Base-by-base conservation (phyloP, 1,140 invertebrate genomes). In the Drosophila subpulchrella region DNA sequence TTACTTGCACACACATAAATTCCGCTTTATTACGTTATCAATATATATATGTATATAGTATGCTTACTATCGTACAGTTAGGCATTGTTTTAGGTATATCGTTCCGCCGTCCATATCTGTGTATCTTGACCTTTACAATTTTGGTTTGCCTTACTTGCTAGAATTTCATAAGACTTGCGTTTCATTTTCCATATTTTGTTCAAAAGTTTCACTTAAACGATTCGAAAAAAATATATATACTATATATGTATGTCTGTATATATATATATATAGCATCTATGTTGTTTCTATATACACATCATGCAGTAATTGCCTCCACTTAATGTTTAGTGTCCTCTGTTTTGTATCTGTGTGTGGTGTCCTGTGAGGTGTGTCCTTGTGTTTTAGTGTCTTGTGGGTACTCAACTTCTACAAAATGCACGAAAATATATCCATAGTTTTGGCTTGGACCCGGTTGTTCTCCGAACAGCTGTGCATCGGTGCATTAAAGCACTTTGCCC, bases 91-190 rank as follows among this genome's bases (percentile, higher is more conserved):
- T 63, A 78, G 66, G 59, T 78, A 72, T 50, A 47, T 63, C 75
- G 63, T 42, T 51, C 12, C 46, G 27, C 24, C 27, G 32, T 70
- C 47, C 38, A 8, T 61, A 34, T 48, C 63, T 10, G 32, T 60
- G 46, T 53, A 70, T 77, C 67, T 46, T 44, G 77, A 81, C 56
- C 82, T 81, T 78, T 82, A 86, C 83, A 88, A 75, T 86, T 82
- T 82, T 61, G 42, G 70, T 27, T 86, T 86, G 82, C 75, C 82
- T 86, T 86, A 86, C 59, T 48, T 75, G 63, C 82, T 86, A 86
- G 75, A 63, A 62, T 86, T 86, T 91, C 88, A 91, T 91, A 91
- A 91, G 88, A 91, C 88, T 86, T 91, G 85, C 84, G 85, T 91
- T 90, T 84, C 70, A 78, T 78, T 75, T 72, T 79, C 79, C 57